A percentile compares a stretch with the other conserved stretches of the same genome.
phyloP scores from a whole-genome alignment of 2,113 vertebrate genomes.

The Zapornia atra region DNA sequence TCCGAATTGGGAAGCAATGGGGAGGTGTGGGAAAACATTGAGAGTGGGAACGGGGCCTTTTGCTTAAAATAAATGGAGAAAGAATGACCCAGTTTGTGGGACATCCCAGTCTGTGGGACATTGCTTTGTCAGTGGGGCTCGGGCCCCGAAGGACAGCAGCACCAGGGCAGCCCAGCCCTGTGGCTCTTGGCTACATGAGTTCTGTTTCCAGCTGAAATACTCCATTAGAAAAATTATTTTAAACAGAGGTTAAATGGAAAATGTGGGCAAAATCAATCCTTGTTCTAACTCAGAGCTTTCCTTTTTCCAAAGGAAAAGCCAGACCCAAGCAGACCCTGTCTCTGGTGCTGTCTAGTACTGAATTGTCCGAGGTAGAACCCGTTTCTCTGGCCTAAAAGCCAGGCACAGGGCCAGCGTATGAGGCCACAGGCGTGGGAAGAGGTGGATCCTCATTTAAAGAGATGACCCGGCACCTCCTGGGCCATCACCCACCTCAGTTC shows the following conservation, averaged over 20 bases:
- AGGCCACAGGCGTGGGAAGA: accelerated
- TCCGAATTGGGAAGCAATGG: accelerated
- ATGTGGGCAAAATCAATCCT: not conserved
- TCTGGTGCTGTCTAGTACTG: not conserved
- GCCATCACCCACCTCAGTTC: slow-evolving; percentile 72
- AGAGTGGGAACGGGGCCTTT: not conserved
- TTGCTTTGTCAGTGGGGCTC: not conserved
- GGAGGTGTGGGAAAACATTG: not conserved
- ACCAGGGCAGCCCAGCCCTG: accelerated
- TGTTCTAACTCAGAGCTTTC: not conserved
- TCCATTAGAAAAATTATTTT: not conserved
- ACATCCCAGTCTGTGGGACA: no score
- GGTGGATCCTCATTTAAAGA: accelerated
- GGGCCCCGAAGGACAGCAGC: not conserved
- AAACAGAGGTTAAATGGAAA: not conserved
- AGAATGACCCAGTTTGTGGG: not conserved
- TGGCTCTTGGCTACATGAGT: not conserved
- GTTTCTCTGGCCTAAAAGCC: not conserved
- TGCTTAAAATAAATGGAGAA: not conserved
- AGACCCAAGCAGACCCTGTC: not conserved
- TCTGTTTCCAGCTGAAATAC: not conserved
- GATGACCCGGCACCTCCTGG: not conserved
- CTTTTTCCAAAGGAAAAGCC: not conserved
- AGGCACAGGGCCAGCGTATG: not conserved
- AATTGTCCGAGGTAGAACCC: not conserved